Percentiles rank a stretch among this genome's conserved stretches.
Evolutionary conservation across 1,140 invertebrate species (phyloP).

Genomic region (Stegodyphus dumicola): DNA sequence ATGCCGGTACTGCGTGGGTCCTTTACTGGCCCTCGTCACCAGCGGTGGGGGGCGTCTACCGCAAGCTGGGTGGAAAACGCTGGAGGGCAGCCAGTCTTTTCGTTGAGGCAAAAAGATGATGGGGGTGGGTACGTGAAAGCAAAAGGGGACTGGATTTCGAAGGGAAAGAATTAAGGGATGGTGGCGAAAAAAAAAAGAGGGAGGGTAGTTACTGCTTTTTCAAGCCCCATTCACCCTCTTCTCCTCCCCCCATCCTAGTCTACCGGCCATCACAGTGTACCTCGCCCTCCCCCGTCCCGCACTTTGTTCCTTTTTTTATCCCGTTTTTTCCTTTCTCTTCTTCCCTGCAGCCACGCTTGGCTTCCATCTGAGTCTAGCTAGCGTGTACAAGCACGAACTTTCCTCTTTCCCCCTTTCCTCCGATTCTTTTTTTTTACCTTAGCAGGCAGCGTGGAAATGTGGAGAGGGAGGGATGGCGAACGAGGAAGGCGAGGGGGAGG

Average conservation of each 20-base stretch:
- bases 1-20: background rate
- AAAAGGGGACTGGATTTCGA: background rate
- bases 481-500: background rate
- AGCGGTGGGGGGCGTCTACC: background rate
- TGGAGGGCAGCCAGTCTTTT: background rate
- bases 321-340: slow-evolving; percentile 2
- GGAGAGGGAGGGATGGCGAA: background rate
- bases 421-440: background rate
- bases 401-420: background rate
- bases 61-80: too few species aligned
- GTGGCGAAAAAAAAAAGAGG: background rate
- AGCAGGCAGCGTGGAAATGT: background rate
- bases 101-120: background rate
- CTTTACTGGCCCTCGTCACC: background rate
- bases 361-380: background rate
- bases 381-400: background rate
- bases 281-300: slow-evolving; percentile 8
- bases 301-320: background rate
- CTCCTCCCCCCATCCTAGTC: slow-evolving; percentile 5
- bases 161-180: slow-evolving; percentile 3
- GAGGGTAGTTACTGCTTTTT: slow-evolving; percentile 3
- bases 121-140: background rate
- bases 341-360: background rate
- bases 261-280: slow-evolving; percentile 33
- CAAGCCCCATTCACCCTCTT: background rate